phyloP scores from a whole-genome alignment of 1,140 invertebrate species.

The Drosophila parabipectinata region DNA sequence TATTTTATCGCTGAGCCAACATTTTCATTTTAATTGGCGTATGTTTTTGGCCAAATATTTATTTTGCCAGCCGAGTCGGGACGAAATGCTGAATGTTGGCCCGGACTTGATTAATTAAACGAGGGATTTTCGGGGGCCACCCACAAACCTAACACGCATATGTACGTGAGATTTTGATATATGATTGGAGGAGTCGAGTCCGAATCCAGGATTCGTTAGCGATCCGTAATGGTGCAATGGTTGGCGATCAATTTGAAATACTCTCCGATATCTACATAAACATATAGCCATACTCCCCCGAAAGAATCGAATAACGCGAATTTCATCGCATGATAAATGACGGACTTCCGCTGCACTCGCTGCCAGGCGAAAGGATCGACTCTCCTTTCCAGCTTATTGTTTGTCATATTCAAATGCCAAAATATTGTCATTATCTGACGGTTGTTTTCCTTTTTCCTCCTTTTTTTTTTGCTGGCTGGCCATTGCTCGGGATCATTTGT shows the following conservation, averaged over 20 bases:
- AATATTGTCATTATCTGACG: conserved; percentile 72
- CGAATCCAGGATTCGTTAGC: neutral
- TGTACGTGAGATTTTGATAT: conserved; percentile 77
- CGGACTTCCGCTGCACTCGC: conserved; percentile 71
- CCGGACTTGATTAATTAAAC: conserved; percentile 65
- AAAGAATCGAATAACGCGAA: conserved; percentile 44
- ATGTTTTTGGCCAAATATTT: conserved; percentile 54
- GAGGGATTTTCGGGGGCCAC: conserved; percentile 54
- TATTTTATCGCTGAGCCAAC: conserved; percentile 58
- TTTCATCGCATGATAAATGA: conserved; percentile 78
- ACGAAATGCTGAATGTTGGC: conserved; percentile 18
- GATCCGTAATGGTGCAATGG: conserved; percentile 34
- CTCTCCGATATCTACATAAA: neutral
- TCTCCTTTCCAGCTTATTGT: conserved; percentile 52
- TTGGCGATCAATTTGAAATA: conserved; percentile 20
- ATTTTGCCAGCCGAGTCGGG: conserved; percentile 4
- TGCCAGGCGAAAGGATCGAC: conserved; percentile 23
- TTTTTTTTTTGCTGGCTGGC: conserved; percentile 7
- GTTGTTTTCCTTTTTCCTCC: neutral
- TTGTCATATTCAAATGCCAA: conserved; percentile 80
- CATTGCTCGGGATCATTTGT: conserved; percentile 71
- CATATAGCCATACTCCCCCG: neutral
- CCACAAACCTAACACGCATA: conserved; percentile 56
- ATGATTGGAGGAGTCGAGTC: conserved; percentile 46
- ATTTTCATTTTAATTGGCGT: conserved; percentile 70